Evolutionary conservation across 1,140 invertebrate species (phyloP).

Genomic region (Copidosoma floridanum): DNA sequence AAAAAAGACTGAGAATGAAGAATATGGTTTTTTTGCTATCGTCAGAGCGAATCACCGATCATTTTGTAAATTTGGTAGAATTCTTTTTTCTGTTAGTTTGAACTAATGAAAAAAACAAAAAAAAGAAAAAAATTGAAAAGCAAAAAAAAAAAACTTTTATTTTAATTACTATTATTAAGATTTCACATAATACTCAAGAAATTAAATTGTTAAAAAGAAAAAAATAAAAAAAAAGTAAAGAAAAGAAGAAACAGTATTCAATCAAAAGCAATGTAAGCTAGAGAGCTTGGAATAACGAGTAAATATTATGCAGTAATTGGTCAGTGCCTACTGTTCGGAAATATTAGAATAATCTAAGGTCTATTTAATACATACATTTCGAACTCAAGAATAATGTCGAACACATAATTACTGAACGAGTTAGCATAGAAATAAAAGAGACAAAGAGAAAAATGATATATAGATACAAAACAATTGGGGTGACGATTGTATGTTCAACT

Average conservation of each 20-base stretch:
- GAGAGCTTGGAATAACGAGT: not conserved
- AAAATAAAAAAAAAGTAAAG: not conserved
- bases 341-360: conserved; percentile 12
- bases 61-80: no score
- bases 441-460: not conserved
- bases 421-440: not conserved
- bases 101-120: no score
- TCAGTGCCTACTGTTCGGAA: conserved; percentile 23
- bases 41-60: no score
- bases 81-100: no score
- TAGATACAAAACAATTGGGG: not conserved
- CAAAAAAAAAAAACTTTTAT: no score
- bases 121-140: no score
- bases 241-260: not conserved
- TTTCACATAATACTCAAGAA: no score
- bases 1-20: no score
- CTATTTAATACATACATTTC: not conserved
- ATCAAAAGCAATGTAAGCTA: not conserved
- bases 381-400: not conserved
- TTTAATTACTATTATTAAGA: no score
- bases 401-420: not conserved
- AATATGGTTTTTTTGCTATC: no score
- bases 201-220: no score
- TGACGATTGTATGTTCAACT: no score
- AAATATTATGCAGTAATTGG: conserved; percentile 13